A percentile compares a stretch with the other conserved stretches of the same genome.
phyloP scores from a whole-genome alignment of 2,888 invertebrate species.

The Crepidodera aurea region DNA sequence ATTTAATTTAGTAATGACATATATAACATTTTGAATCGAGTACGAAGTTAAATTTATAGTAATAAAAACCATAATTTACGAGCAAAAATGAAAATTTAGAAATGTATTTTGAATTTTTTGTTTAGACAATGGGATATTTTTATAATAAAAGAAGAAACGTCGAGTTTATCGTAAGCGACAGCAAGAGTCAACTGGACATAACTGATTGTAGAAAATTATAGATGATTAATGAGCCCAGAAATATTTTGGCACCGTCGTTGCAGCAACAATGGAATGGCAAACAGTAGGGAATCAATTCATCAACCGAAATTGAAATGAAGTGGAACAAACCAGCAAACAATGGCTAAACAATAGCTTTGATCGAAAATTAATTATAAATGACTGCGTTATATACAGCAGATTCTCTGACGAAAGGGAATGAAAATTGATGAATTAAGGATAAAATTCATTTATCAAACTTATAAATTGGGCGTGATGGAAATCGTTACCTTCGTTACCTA shows the following conservation, averaged over 20 bases:
- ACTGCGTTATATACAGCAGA: conserved; percentile 33
- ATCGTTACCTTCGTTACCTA: conserved; percentile 4
- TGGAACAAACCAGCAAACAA: conserved; percentile 39
- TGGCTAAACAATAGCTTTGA: conserved; percentile 39
- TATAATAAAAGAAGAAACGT: not conserved
- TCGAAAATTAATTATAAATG: conserved; percentile 53
- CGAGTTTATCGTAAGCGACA: not conserved
- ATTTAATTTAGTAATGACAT: too few relatives aligned
- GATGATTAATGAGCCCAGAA: conserved; percentile 43
- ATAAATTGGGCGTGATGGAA: conserved; percentile 52
- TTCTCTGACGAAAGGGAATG: conserved; percentile 57
- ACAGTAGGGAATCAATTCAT: conserved; percentile 46
- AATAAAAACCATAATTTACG: too few relatives aligned
- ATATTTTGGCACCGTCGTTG: conserved; percentile 42
- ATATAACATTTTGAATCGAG: too few relatives aligned
- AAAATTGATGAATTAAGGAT: conserved; percentile 58
- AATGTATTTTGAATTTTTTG: too few relatives aligned
- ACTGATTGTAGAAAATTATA: conserved; percentile 33
- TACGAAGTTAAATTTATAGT: too few relatives aligned
- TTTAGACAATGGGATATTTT: not conserved
- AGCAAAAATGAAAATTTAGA: too few relatives aligned
- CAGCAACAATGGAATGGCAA: conserved; percentile 44
- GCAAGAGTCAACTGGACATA: not conserved
- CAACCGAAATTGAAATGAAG: conserved; percentile 41
- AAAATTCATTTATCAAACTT: conserved; percentile 55